Percentiles rank a stretch among this genome's conserved stretches.
These are phyloP conservation scores for Drosophila lacteicornis DNA, from an alignment of 1,140 invertebrate species.

Conservation along the genomic window DNA sequence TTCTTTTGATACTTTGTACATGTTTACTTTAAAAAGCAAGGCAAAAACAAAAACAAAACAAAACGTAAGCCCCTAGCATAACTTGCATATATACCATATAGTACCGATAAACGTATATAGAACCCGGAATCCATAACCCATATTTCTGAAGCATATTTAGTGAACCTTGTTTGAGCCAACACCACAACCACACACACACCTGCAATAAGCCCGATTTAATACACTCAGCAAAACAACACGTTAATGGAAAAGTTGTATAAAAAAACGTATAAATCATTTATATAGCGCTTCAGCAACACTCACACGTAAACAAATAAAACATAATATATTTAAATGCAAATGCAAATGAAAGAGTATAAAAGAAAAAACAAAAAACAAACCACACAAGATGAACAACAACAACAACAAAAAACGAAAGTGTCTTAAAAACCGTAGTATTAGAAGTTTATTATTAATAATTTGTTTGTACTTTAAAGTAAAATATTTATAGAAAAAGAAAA, in stretches of 20 bases:
- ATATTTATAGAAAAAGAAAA: slow-evolving; percentile 83
- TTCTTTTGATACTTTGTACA: slow-evolving; percentile 82
- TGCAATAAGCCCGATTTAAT: slow-evolving; percentile 37
- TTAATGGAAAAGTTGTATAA: slow-evolving; percentile 67
- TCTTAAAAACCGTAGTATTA: slow-evolving; percentile 83
- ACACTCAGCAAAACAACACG: slow-evolving; percentile 38
- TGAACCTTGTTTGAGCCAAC: slow-evolving; percentile 40
- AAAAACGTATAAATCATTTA: slow-evolving; percentile 66
- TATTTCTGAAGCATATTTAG: slow-evolving; percentile 49
- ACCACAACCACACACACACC: slow-evolving; percentile 27
- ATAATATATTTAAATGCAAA: slow-evolving; percentile 66
- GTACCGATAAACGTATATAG: slow-evolving; percentile 56
- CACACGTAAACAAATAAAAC: slow-evolving; percentile 61
- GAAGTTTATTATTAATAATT: slow-evolving; percentile 83
- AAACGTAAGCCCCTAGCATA: slow-evolving; percentile 64
- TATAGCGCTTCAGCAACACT: slow-evolving; percentile 54
- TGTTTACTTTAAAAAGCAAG: slow-evolving; percentile 76
- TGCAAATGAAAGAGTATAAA: slow-evolving; percentile 51
- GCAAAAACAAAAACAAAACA: slow-evolving; percentile 26
- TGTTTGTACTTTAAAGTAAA: slow-evolving; percentile 83
- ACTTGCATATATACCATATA: slow-evolving; percentile 64
- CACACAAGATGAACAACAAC: slow-evolving; percentile 81
- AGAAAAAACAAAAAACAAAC: slow-evolving; percentile 31
- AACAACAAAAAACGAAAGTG: slow-evolving; percentile 82
- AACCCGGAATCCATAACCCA: slow-evolving; percentile 43